Conservation (phyloP, 2,113 vertebrate species). For the Mus spicilegus region DNA sequence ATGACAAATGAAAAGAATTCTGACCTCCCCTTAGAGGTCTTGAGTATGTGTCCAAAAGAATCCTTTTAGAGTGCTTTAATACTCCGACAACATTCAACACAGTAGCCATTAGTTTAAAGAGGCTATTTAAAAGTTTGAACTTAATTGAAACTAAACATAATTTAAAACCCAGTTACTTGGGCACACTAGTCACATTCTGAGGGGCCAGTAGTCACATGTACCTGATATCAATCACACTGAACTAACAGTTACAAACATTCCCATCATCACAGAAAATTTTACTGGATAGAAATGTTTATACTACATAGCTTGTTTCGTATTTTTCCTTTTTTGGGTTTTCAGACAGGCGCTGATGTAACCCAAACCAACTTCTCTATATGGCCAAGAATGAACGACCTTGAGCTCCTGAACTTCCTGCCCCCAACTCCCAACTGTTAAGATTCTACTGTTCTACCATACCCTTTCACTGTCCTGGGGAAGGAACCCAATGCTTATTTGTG, state of each 20-base stretch:
- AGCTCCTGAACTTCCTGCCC: background rate
- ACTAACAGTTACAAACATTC: constrained; percentile 17
- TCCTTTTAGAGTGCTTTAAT: constrained; percentile 26
- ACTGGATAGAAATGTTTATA: background rate
- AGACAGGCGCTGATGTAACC: background rate
- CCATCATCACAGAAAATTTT: background rate
- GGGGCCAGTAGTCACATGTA: background rate
- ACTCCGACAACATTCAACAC: constrained; percentile 14
- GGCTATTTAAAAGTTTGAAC: constrained; percentile 32
- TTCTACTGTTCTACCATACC: background rate
- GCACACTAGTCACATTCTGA: background rate
- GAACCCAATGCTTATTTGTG: background rate
- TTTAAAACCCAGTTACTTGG: background rate
- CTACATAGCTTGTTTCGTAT: background rate
- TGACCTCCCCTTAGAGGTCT: background rate
- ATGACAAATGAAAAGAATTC: background rate
- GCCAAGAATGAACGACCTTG: background rate
- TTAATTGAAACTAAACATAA: constrained; percentile 23
- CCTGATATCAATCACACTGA: background rate
- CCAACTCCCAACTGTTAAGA: background rate
- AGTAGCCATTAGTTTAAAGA: background rate
- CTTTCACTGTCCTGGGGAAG: background rate
- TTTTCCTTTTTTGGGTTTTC: constrained; percentile 1
- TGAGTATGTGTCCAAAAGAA: background rate
- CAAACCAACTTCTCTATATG: background rate